phyloP scores from a whole-genome alignment of 92 coral and sea anemone genomes.

The Paramuricea clavata region DNA sequence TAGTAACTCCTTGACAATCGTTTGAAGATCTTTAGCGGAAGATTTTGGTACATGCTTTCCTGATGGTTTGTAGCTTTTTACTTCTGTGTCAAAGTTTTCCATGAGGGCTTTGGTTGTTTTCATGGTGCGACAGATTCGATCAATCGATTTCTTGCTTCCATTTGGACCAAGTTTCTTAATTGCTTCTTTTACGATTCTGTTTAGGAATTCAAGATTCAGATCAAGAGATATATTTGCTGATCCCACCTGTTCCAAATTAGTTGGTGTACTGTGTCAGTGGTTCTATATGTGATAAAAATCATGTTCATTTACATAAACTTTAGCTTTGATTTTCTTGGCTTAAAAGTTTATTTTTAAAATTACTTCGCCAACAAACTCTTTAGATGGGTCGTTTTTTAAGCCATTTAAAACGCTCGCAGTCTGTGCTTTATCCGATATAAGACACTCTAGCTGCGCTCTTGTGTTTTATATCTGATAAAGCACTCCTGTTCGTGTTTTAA shows the following conservation, averaged over 20 bases:
- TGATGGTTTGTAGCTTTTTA: not conserved
- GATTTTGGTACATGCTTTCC: conserved; percentile 11
- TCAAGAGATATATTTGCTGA: not conserved
- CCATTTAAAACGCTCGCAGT: no score
- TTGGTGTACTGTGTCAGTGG: no score
- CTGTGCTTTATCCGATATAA: no score
- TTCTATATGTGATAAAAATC: no score
- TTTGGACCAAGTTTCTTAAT: conserved; percentile 27
- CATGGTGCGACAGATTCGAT: conserved; percentile 4
- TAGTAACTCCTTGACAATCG: conserved; percentile 7
- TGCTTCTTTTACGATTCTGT: conserved; percentile 6
- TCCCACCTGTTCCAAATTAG: conserved; percentile 19
- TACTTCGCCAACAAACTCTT: no score
- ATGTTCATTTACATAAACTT: no score
- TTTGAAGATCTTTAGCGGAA: not conserved
- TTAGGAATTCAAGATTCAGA: conserved; percentile 6
- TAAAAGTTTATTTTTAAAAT: no score
- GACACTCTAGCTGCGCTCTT: no score
- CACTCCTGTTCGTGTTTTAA: not conserved
- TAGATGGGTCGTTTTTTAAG: no score
- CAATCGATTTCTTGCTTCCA: not conserved
- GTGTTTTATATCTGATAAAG: no score
- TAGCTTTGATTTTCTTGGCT: no score
- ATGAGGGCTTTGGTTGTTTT: not conserved
- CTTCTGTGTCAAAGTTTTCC: not conserved